Percentiles rank a stretch among this genome's conserved stretches.
phyloP scores from a whole-genome alignment of 2,888 invertebrate species.

The Bimastos eiseni region DNA sequence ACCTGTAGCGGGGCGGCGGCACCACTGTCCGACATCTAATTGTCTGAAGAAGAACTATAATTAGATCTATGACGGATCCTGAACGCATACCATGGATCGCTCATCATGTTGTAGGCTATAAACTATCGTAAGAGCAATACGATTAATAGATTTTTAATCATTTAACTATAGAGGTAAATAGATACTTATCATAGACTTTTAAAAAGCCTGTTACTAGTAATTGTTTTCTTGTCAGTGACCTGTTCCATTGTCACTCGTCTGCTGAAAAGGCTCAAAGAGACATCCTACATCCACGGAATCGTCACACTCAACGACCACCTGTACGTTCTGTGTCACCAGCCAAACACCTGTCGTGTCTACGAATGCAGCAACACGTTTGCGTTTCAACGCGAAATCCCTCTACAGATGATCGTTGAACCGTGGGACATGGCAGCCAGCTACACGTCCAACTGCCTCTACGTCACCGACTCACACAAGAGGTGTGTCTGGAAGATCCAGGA shows the following conservation, averaged over 20 bases:
- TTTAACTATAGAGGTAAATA: too few relatives aligned
- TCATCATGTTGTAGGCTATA: too few relatives aligned
- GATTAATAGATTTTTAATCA: too few relatives aligned
- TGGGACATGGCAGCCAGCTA: not conserved
- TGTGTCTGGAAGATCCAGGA: not conserved
- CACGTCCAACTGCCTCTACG: not conserved
- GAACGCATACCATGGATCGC: too few relatives aligned
- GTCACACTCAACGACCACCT: not conserved
- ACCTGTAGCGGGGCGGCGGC: too few relatives aligned
- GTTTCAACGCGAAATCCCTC: not conserved
- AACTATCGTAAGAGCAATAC: too few relatives aligned
- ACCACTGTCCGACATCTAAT: too few relatives aligned
- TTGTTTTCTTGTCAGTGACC: not conserved
- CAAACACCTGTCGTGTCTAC: not conserved
- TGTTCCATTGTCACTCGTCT: not conserved
- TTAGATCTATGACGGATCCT: too few relatives aligned
- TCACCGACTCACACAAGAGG: slow-evolving; percentile 4
- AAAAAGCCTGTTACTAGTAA: too few relatives aligned
- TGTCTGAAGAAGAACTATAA: too few relatives aligned
- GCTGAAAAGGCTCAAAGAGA: not conserved
- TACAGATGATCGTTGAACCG: not conserved
- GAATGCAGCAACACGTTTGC: not conserved
- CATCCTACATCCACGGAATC: not conserved
- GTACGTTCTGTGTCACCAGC: not conserved
- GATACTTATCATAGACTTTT: too few relatives aligned